Evolutionary conservation across 2,888 invertebrate species (phyloP), one percentile per base, ranked within the genome.

Genomic region (Norana najaformis): DNA sequence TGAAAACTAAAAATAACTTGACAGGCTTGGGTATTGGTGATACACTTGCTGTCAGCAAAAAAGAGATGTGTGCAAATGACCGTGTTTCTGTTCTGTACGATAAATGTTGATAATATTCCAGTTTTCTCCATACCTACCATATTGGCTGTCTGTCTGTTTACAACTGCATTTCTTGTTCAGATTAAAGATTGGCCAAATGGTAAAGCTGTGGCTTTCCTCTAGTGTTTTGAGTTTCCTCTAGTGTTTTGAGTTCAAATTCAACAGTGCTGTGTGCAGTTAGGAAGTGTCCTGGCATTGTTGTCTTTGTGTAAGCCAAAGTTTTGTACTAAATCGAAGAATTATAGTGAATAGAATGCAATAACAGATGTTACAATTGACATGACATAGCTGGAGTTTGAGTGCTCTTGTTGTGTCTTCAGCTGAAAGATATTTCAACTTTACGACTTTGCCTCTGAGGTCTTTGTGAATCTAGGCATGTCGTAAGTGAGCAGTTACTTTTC

Each of bases 401-500:
- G n/a, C n/a, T n/a, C n/a, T n/a, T n/a, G 69, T n/a, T 69, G 0
- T 69, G 8, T 69, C 8, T n/a, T 69, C 69, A 23, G 23, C 23
- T 2, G n/a, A 69, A 69, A n/a, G 69, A 69, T n/a, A 4, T 30
- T 69, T n/a, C n/a, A 69, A 69, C 69, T n/a, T 69, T 1, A 11
- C 16, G 41, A 41, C 41, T 41, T n/a, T n/a, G 18, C 41, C 41
- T 41, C 41, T 41, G 41, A 41, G 18, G 41, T 16, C 14, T n/a
- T 41, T n/a, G n/a, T 30, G 8, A 69, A 1, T 69, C 4, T n/a
- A 69, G 3, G 30, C 30, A n/a, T 69, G 69, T n/a, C 69, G n/a
- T 69, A 69, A 69, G 69, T n/a, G 69, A 69, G 69, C 69, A 69
- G n/a, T 69, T 69, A 69, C n/a, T 69, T n/a, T n/a, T 69, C 69